Conservation (phyloP, 2,888 invertebrate genomes). For the Penaeus monodon region DNA sequence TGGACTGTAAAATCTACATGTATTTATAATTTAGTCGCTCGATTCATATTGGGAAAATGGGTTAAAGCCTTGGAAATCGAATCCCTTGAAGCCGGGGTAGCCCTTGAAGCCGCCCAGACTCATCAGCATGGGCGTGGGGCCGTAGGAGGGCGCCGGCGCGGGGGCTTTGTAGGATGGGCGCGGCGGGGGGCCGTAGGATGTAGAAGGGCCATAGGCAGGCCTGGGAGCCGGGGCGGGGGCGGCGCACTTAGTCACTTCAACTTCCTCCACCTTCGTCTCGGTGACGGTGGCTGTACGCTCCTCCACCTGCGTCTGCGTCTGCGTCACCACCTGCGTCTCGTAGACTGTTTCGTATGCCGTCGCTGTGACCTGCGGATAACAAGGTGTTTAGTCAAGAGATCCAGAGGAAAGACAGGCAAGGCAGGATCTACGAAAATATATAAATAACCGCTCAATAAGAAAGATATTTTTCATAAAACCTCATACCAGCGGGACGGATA, state of each 20-base stretch:
- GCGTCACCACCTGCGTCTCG: constrained; percentile 21
- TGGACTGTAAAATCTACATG: too few species aligned
- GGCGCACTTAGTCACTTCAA: constrained; percentile 40
- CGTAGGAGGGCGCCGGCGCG: constrained; percentile 2
- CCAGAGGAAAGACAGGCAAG: background rate
- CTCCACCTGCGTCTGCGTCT: constrained; percentile 29
- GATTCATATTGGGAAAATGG: constrained; percentile 12
- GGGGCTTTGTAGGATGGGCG: constrained; percentile 25
- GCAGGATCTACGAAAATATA: background rate
- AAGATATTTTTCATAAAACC: too few species aligned
- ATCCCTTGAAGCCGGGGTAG: constrained; percentile 25
- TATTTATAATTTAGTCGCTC: too few species aligned
- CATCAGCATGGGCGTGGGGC: constrained; percentile 6
- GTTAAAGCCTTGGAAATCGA: constrained; percentile 39
- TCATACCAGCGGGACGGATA: too few species aligned
- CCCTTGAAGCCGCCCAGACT: constrained; percentile 47
- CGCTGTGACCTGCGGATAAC: constrained; percentile 10
- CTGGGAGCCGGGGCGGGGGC: background rate
- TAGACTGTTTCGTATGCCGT: constrained; percentile 31
- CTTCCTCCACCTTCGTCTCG: constrained; percentile 13
- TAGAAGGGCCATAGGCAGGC: too few species aligned
- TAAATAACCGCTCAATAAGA: too few species aligned
- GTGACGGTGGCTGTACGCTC: constrained; percentile 26
- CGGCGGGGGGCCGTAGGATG: too few species aligned
- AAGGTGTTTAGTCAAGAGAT: background rate